Conservation (phyloP, 2,797 vertebrate genomes). For the Danionella dracula region DNA sequence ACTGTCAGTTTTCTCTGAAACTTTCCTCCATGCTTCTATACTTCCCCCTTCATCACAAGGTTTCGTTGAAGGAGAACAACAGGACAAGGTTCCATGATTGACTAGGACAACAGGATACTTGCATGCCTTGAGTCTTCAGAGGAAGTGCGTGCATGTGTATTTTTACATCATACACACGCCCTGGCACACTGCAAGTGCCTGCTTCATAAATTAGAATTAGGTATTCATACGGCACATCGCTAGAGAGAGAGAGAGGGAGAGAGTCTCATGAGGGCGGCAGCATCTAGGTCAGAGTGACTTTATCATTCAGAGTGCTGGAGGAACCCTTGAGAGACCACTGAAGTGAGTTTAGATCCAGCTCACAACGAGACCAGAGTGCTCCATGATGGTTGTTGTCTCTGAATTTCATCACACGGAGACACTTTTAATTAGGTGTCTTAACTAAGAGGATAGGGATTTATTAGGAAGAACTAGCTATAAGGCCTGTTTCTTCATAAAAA, state of each 20-base stretch:
- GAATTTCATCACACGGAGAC: background rate
- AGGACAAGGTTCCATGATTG: slow-evolving; percentile 4
- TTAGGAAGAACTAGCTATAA: too few relatives aligned
- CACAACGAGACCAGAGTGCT: slow-evolving; percentile 6
- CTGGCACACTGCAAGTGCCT: slow-evolving; percentile 1
- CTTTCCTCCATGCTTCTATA: slow-evolving; percentile 2
- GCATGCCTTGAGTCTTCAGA: slow-evolving; percentile 1
- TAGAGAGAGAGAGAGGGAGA: slow-evolving; percentile 27
- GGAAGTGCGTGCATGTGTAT: slow-evolving; percentile 2
- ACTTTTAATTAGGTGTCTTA: background rate
- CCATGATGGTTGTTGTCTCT: slow-evolving; percentile 4
- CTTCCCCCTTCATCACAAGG: slow-evolving; percentile 13
- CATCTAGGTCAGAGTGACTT: slow-evolving; percentile 61
- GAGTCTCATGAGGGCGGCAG: slow-evolving; percentile 55
- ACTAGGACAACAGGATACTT: slow-evolving; percentile 20
- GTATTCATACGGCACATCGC: slow-evolving; percentile 24
- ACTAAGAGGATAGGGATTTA: background rate
- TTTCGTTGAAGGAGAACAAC: slow-evolving; percentile 28
- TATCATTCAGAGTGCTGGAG: slow-evolving; percentile 44
- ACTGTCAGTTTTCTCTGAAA: slow-evolving; percentile 20
- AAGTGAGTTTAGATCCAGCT: slow-evolving; percentile 1
- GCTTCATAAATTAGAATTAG: slow-evolving; percentile 49
- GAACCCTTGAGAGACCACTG: slow-evolving; percentile 35
- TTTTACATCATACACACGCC: background rate
- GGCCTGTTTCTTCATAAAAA: too few relatives aligned